Evolutionary conservation across 2,888 invertebrate genomes (phyloP).

Genomic region (Chrysodeixis includens): DNA sequence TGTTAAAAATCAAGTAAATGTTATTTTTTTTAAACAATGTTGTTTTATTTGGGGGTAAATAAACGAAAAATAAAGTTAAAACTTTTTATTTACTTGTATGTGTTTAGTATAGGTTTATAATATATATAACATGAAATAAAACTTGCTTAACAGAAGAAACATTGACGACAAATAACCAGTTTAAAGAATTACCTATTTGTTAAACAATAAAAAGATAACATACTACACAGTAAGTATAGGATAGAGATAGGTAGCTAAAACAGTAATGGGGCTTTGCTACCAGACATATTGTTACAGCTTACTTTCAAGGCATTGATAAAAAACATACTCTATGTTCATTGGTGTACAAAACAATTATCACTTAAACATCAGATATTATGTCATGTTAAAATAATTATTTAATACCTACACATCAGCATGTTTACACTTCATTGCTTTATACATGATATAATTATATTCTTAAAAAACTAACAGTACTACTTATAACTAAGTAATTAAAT

Average conservation of each 20-base stretch:
- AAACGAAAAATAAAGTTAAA: constrained; percentile 22
- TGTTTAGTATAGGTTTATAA: constrained; percentile 44
- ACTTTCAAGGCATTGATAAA: constrained; percentile 5
- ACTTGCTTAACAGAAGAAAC: constrained; percentile 11
- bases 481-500: constrained; percentile 46
- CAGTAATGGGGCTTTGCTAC: background rate
- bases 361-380: constrained; percentile 5
- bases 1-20: constrained; percentile 59
- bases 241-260: background rate
- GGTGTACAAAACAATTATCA: background rate
- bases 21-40: constrained; percentile 58
- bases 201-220: background rate
- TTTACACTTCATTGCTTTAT: constrained; percentile 43
- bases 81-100: constrained; percentile 45
- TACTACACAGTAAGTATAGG: background rate
- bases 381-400: constrained; percentile 12
- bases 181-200: background rate
- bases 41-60: constrained; percentile 49
- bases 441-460: constrained; percentile 46
- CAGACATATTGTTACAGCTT: background rate
- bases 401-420: constrained; percentile 17
- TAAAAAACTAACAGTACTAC: constrained; percentile 44
- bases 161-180: constrained; percentile 1
- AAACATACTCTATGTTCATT: background rate
- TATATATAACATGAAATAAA: constrained; percentile 31